Conservation (phyloP, 2,888 invertebrate genomes). For the Crematogaster levior region DNA sequence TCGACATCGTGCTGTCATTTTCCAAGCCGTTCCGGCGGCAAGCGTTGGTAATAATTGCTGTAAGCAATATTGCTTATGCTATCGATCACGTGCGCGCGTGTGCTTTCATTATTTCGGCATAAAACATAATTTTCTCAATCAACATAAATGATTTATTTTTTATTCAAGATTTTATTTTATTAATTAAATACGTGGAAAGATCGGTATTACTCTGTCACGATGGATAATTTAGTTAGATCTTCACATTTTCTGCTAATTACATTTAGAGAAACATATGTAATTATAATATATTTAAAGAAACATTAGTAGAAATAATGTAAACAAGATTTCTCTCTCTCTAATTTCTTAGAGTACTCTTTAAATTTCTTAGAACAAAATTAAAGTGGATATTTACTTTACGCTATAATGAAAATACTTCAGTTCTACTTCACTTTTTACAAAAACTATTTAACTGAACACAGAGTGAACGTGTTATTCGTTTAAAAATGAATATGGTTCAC, state of each 20-base stretch:
- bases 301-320: too few relatives aligned
- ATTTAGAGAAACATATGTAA: not conserved
- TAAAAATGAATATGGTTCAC: too few relatives aligned
- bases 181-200: not conserved
- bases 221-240: not conserved
- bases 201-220: not conserved
- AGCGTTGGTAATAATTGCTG: slow-evolving; percentile 78
- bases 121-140: not conserved
- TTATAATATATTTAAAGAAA: too few relatives aligned
- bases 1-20: slow-evolving; percentile 80
- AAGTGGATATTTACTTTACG: too few relatives aligned
- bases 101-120: slow-evolving; percentile 1
- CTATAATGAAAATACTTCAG: too few relatives aligned
- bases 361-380: too few relatives aligned
- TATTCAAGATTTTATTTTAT: not conserved
- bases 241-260: not conserved
- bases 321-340: too few relatives aligned
- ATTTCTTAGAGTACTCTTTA: too few relatives aligned
- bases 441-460: too few relatives aligned
- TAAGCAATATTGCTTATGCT: slow-evolving; percentile 40
- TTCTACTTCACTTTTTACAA: too few relatives aligned
- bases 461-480: too few relatives aligned
- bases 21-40: slow-evolving; percentile 75
- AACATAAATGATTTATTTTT: not conserved
- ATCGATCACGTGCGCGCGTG: slow-evolving; percentile 1